phyloP scores from a whole-genome alignment of 2,113 vertebrate genomes.

The Microcebus tavaratra region DNA sequence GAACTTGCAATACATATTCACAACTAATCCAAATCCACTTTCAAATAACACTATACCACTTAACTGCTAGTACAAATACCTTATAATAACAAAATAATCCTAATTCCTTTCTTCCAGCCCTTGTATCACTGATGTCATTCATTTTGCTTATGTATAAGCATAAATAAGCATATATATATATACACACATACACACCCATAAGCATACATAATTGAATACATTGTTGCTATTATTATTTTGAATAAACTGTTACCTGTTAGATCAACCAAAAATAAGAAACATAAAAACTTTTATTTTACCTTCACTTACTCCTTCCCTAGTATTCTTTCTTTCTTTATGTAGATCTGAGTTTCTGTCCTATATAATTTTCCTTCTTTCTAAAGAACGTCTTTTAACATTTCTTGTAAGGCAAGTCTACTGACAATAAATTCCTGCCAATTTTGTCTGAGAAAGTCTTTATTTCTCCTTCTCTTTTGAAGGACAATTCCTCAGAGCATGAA shows the following conservation, averaged over 20 bases:
- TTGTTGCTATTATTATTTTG: neutral
- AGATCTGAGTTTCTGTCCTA: neutral
- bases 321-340: neutral
- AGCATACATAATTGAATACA: neutral
- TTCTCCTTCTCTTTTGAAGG: neutral
- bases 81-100: neutral
- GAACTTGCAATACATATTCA: neutral
- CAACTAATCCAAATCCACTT: neutral
- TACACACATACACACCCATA: neutral
- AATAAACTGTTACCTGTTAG: neutral
- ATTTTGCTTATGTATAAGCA: neutral
- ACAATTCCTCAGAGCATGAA: neutral
- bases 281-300: neutral
- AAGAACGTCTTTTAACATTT: neutral
- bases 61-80: neutral
- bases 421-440: neutral
- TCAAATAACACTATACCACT: neutral
- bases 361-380: neutral
- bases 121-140: neutral
- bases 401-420: neutral
- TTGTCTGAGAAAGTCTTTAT: neutral
- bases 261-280: neutral
- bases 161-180: neutral
- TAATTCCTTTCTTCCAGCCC: neutral
- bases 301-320: neutral